phyloP scores from a whole-genome alignment of 2,797 vertebrate genomes.

The Dendrocincla tyrannina region DNA sequence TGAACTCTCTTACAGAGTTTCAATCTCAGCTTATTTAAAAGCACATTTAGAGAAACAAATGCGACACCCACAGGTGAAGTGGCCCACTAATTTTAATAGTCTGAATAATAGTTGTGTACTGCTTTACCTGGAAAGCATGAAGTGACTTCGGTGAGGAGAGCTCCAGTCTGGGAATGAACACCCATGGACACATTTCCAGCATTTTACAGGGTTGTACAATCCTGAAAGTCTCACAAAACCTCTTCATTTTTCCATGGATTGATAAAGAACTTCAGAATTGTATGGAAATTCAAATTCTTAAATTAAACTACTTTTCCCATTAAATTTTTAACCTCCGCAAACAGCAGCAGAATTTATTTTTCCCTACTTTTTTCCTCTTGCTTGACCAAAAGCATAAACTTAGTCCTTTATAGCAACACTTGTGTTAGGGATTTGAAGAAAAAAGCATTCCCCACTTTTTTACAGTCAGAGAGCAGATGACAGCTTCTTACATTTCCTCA shows the following conservation, averaged over 20 bases:
- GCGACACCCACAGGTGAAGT: not conserved
- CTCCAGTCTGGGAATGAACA: not conserved
- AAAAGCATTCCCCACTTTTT: not conserved
- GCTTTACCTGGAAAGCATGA: not conserved
- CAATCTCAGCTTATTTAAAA: not conserved
- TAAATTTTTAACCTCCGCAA: not conserved
- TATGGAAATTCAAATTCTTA: not conserved
- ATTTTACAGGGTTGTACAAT: not conserved
- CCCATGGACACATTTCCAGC: not conserved
- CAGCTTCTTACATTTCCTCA: conserved; percentile 22
- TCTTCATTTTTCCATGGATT: not conserved
- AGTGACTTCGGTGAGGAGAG: not conserved
- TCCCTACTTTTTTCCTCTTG: not conserved
- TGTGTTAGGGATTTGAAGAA: not conserved
- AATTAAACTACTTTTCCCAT: not conserved
- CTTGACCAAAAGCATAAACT: not conserved
- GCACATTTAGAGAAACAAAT: not conserved
- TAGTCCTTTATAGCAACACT: not conserved
- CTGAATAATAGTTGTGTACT: not conserved
- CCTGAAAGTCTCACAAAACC: not conserved
- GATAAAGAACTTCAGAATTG: not conserved
- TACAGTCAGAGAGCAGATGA: not conserved
- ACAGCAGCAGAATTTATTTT: not conserved
- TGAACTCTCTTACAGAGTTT: not conserved
- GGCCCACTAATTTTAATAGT: not conserved